Evolutionary conservation across 2,797 vertebrate genomes (phyloP).

Genomic region (Tadarida brasiliensis): DNA sequence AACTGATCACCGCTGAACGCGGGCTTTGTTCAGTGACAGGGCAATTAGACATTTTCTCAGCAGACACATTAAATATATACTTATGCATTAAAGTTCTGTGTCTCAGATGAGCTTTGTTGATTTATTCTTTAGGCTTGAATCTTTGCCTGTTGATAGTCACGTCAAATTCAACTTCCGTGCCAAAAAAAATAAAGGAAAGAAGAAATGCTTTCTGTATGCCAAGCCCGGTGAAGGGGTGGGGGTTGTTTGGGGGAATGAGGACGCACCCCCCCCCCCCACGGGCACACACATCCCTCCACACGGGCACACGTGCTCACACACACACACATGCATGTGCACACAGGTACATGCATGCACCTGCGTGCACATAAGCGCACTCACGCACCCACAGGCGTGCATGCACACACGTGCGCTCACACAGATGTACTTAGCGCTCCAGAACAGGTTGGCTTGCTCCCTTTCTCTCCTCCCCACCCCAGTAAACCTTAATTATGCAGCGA

Average conservation of each 20-base stretch:
- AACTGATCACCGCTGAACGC: conserved; percentile 87
- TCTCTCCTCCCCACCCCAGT: conserved; percentile 70
- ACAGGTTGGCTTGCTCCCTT: conserved; percentile 68
- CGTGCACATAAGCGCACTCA: no score
- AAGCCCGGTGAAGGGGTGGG: conserved; percentile 59
- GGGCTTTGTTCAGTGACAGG: conserved; percentile 87
- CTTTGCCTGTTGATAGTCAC: conserved; percentile 80
- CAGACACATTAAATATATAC: conserved; percentile 87
- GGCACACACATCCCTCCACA: rapidly evolving
- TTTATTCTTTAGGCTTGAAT: conserved; percentile 85
- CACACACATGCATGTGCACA: no score
- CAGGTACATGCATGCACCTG: no score
- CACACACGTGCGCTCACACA: rapidly evolving
- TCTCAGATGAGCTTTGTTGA: conserved; percentile 84
- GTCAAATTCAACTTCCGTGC: conserved; percentile 67
- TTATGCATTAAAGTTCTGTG: conserved; percentile 84
- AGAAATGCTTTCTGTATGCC: conserved; percentile 62
- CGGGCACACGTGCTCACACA: not conserved
- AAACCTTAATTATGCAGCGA: conserved; percentile 86
- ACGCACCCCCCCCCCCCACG: no score
- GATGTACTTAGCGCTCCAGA: not conserved
- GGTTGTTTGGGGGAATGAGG: not conserved
- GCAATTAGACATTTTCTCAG: conserved; percentile 89
- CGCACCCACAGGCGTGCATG: not conserved
- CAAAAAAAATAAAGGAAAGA: conserved; percentile 19